Percentiles rank a stretch among this genome's conserved stretches.
phyloP scores from a whole-genome alignment of 2,888 invertebrate species.

The Therioaphis trifolii region DNA sequence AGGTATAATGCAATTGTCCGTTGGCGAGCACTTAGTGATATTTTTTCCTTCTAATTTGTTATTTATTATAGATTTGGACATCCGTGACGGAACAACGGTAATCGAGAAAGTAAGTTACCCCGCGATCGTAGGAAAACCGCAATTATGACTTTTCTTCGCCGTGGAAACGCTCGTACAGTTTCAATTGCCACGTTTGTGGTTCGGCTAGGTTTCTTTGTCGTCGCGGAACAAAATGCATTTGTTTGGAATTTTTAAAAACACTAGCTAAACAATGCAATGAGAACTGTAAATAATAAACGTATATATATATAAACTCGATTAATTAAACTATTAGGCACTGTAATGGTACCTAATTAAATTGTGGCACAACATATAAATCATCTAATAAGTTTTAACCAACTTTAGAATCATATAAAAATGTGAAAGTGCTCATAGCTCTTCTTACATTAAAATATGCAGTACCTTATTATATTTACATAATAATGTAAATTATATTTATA shows the following conservation, averaged over 20 bases:
- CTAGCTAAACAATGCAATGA: neutral
- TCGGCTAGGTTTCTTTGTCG: constrained; percentile 29
- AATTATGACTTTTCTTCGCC: constrained; percentile 48
- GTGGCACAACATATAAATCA: neutral
- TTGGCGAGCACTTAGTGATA: constrained; percentile 10
- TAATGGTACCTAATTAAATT: neutral
- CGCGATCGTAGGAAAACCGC: constrained; percentile 46
- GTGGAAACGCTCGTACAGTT: constrained; percentile 19
- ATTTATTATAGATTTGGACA: constrained; percentile 56
- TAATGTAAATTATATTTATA: too few relatives aligned
- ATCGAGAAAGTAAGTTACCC: constrained; percentile 55
- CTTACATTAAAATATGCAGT: too few relatives aligned
- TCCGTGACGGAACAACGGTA: constrained; percentile 58
- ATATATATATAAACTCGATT: neutral
- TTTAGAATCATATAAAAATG: neutral
- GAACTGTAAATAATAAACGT: neutral
- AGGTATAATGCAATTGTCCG: constrained; percentile 1
- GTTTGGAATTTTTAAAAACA: neutral
- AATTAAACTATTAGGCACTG: neutral
- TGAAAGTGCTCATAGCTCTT: neutral
- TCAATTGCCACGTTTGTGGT: constrained; percentile 21
- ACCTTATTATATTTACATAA: too few relatives aligned
- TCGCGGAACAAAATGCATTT: constrained; percentile 44
- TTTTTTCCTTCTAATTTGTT: constrained; percentile 30
- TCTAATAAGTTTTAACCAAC: neutral